Evolutionary conservation across 2,888 invertebrate species (phyloP).

Genomic region (Apamea anceps): DNA sequence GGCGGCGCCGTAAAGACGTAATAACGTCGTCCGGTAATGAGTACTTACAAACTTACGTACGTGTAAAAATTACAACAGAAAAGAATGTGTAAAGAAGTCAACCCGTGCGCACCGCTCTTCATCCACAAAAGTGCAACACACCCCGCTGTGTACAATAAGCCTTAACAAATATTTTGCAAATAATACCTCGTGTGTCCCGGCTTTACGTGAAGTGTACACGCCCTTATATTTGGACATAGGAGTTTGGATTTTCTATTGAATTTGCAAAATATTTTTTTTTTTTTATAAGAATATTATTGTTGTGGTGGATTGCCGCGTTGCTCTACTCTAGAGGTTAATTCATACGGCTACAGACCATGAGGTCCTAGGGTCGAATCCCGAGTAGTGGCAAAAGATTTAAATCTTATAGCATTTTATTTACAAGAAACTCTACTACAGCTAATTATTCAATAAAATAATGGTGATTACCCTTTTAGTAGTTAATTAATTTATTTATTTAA

Average conservation of each 20-base stretch:
- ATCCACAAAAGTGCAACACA: slow-evolving; percentile 65
- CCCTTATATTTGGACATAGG: slow-evolving; percentile 26
- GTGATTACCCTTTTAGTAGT: too few species aligned
- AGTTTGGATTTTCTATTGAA: neutral
- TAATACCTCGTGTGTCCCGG: slow-evolving; percentile 51
- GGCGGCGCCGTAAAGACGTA: too few species aligned
- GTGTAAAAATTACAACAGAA: too few species aligned
- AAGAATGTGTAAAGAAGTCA: neutral
- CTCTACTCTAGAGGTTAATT: neutral
- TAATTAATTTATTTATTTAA: too few species aligned
- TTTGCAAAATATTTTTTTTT: neutral
- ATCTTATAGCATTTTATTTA: too few species aligned
- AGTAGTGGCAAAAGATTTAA: neutral
- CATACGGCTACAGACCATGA: neutral
- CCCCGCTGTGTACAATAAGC: slow-evolving; percentile 58
- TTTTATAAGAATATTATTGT: neutral
- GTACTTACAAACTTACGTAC: too few species aligned
- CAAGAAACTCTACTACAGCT: too few species aligned
- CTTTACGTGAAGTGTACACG: slow-evolving; percentile 33
- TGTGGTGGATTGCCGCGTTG: neutral
- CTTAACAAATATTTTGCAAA: slow-evolving; percentile 67
- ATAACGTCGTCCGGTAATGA: too few species aligned
- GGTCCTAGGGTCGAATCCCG: neutral
- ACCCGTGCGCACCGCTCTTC: slow-evolving; percentile 13
- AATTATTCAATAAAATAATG: too few species aligned